Conservation (phyloP, 2,888 invertebrate genomes). For the Hermaeophaga mercurialis region DNA sequence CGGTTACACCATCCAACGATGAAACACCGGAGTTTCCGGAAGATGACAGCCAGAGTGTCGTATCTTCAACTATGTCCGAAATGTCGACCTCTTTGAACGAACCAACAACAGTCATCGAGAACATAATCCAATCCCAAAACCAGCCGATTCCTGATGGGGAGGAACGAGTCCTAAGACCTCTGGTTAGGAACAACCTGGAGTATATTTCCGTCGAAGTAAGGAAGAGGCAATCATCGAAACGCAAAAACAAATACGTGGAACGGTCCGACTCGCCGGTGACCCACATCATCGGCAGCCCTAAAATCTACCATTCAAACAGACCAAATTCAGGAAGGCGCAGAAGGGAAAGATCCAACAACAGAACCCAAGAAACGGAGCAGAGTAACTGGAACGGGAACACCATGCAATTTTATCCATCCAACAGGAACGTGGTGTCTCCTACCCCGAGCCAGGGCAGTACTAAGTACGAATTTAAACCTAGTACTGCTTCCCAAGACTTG, state of each 20-base stretch:
- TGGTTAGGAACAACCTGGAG: constrained; percentile 76
- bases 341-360: constrained; percentile 62
- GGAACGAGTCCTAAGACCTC: constrained; percentile 65
- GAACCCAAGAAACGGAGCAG: constrained; percentile 36
- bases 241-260: constrained; percentile 67
- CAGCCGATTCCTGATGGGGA: constrained; percentile 49
- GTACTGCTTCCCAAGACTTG: constrained; percentile 82
- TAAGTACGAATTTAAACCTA: constrained; percentile 64
- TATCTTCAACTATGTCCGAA: constrained; percentile 77
- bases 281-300: constrained; percentile 65
- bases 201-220: constrained; percentile 70
- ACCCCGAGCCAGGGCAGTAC: constrained; percentile 63
- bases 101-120: constrained; percentile 65
- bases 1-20: constrained; percentile 71
- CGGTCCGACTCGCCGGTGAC: constrained; percentile 73
- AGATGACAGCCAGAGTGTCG: constrained; percentile 75
- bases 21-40: constrained; percentile 62
- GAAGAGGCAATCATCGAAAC: constrained; percentile 70
- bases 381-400: constrained; percentile 71
- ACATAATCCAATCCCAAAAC: constrained; percentile 57
- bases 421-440: constrained; percentile 61
- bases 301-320: constrained; percentile 65
- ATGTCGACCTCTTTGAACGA: constrained; percentile 73
- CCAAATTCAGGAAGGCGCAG: constrained; percentile 56
- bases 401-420: constrained; percentile 67